Base-by-base conservation (phyloP, 1,140 invertebrate genomes). In the Drosophila novamexicana region DNA sequence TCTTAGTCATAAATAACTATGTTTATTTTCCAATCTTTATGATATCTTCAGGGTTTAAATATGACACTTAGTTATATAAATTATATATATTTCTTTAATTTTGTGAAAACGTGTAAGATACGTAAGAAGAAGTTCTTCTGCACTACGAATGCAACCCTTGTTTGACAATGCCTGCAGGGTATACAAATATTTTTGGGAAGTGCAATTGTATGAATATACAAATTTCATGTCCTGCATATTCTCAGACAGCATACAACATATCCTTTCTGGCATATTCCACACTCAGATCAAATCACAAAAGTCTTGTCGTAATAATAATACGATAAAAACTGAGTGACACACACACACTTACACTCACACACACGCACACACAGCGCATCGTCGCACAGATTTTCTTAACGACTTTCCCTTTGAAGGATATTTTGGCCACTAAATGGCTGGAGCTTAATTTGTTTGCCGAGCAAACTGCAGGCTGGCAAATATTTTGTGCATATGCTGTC, bases 331-430 rank as follows among this genome's bases (percentile, higher is more conserved):
- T 57, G 47, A 50, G 16, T 36, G 22, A 42, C 32, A 64, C 12
- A 62, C 16, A 54, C 18, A 22, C 47, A 36, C 12, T 18, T 18
- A 50, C 34, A 34, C 14, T 14, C 8, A 34, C 14, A 22, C 8
- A 50, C n/a, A 63, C 16, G 74, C 42, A 52, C 22, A 59, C 58
- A 67, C 42, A 61, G 42, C 50, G 62, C 14, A 79, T 75, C 45
- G 76, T 63, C 68, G 71, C 81, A 89, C 84, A 89, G 85, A 70
- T 90, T 89, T 89, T 75, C 80, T 84, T 89, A 89, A 89, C 84
- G 84, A 89, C 85, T 67, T 66, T 67, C 63, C 10, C 56, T 32
- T 16, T n/a, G 7, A 18, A 66, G 67, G 54, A 75, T 77, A 54
- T 61, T 62, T 79, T 49, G 39, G 53, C 40, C 47, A 47, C 39